phyloP scores from a whole-genome alignment of 2,888 invertebrate species.

The Rotaria sp. region DNA sequence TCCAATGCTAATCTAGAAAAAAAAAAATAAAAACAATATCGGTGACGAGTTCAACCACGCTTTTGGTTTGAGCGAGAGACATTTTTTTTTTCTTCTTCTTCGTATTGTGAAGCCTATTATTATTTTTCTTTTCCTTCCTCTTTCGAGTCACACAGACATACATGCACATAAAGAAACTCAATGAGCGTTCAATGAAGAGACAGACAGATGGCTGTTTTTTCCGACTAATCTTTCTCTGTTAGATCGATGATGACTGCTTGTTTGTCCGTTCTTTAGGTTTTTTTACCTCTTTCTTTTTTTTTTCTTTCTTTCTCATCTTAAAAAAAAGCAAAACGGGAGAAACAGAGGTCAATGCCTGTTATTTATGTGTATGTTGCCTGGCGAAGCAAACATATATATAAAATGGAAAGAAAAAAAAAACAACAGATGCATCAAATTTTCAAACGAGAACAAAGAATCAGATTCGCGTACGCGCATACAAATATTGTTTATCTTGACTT shows the following conservation, averaged over 20 bases:
- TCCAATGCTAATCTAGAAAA: conserved; percentile 16
- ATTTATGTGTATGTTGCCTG: conserved; percentile 10
- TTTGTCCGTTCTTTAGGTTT: not conserved
- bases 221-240: not conserved
- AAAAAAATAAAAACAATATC: conserved; percentile 14
- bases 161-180: not conserved
- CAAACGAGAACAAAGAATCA: not conserved
- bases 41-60: conserved; percentile 19
- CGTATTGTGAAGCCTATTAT: not conserved
- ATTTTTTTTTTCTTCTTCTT: not conserved
- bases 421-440: conserved; percentile 24
- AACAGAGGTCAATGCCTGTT: not conserved
- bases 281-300: not conserved
- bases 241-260: not conserved
- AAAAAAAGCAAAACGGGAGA: not conserved
- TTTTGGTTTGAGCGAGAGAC: not conserved
- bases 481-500: conserved; percentile 17
- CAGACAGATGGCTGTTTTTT: conserved; percentile 10
- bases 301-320: not conserved
- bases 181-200: not conserved
- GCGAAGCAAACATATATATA: not conserved
- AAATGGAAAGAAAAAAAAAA: not conserved
- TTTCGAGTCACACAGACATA: not conserved
- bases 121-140: conserved; percentile 12
- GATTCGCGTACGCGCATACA: not conserved